A percentile compares a stretch with the other conserved stretches of the same genome.
These are phyloP conservation scores for Xyrauchen texanus DNA, from an alignment of 2,113 vertebrate genomes.

Conservation along the genomic window DNA sequence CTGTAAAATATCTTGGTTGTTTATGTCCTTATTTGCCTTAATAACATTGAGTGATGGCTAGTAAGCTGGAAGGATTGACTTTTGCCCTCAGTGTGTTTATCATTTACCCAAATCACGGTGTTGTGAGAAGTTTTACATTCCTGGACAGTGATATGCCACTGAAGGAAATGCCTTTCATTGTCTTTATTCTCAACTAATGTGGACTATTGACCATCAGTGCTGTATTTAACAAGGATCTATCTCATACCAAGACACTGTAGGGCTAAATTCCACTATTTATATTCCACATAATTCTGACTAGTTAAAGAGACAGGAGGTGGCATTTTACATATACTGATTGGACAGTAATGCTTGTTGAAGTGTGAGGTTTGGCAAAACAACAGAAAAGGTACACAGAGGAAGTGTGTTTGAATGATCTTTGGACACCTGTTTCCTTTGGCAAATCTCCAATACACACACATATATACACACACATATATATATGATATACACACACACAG, in stretches of 20 bases:
- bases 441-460: slow-evolving; percentile 12
- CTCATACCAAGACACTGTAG: slow-evolving; percentile 5
- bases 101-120: slow-evolving; percentile 42
- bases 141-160: slow-evolving; percentile 25
- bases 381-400: slow-evolving; percentile 55
- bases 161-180: slow-evolving; percentile 54
- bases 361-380: slow-evolving; percentile 49
- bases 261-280: slow-evolving; percentile 30
- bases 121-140: slow-evolving; percentile 53
- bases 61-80: neutral
- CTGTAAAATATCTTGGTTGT: slow-evolving; percentile 30
- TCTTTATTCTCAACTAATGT: slow-evolving; percentile 32
- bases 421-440: slow-evolving; percentile 57
- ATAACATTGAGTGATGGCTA: slow-evolving; percentile 23
- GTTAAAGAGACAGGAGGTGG: slow-evolving; percentile 13
- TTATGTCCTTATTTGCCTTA: slow-evolving; percentile 21
- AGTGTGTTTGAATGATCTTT: slow-evolving; percentile 55
- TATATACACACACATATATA: neutral
- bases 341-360: slow-evolving; percentile 18
- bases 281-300: slow-evolving; percentile 42
- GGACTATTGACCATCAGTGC: slow-evolving; percentile 19
- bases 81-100: slow-evolving; percentile 3
- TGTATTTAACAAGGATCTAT: slow-evolving; percentile 19
- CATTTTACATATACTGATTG: slow-evolving; percentile 7
- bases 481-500: no score